Conservation (phyloP, 2,113 vertebrate genomes). For the Pachycephala philippinensis region DNA sequence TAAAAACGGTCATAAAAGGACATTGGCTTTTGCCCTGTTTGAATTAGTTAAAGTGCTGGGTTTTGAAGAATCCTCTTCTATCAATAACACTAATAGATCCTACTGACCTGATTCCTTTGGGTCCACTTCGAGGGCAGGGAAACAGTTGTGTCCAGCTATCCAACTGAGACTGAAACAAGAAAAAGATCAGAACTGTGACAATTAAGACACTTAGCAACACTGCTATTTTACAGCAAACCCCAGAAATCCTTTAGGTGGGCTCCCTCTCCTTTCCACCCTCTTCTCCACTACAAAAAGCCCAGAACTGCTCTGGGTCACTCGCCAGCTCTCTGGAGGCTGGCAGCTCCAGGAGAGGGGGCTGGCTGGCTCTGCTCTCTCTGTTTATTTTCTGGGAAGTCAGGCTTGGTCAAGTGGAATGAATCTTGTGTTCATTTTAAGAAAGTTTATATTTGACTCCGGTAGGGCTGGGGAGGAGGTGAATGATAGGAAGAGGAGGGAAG, state of each 20-base stretch:
- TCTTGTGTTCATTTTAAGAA: conserved; percentile 56
- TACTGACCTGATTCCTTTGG: neutral
- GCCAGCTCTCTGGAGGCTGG: neutral
- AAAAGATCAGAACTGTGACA: neutral
- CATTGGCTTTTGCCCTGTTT: neutral
- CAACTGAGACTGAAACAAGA: neutral
- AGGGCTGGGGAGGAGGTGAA: conserved; percentile 14
- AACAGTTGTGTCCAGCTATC: neutral
- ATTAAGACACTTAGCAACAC: neutral
- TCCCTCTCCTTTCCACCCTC: neutral
- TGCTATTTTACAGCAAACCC: neutral
- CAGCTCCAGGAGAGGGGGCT: neutral
- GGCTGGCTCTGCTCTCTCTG: neutral
- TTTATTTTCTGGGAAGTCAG: conserved; percentile 57
- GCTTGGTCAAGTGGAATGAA: conserved; percentile 42
- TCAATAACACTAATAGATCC: too few species aligned
- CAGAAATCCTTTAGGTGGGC: neutral
- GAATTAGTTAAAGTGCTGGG: neutral
- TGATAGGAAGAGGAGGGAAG: conserved; percentile 49
- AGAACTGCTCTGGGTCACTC: neutral
- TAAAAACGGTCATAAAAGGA: neutral
- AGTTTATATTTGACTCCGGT: conserved; percentile 59
- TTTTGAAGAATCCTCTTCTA: neutral
- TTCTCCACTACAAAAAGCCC: neutral
- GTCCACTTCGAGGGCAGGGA: neutral